Conservation (phyloP, 2,113 vertebrate genomes). For the Sisor rabdophorus region DNA sequence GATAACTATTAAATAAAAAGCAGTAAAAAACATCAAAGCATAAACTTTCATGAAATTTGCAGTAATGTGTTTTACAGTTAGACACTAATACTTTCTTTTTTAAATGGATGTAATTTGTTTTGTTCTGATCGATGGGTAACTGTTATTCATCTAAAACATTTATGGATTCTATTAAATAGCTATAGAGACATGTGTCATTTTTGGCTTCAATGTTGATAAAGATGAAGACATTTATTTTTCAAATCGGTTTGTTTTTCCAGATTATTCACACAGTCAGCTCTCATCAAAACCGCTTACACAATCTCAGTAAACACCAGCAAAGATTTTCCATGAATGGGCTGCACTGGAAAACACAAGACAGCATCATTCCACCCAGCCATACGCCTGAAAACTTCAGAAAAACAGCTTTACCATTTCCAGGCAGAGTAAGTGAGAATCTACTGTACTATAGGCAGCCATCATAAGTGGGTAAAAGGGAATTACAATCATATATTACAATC, state of each 20-base stretch:
- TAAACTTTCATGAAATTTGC: neutral
- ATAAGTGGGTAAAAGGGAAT: neutral
- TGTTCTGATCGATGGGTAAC: neutral
- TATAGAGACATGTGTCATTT: neutral
- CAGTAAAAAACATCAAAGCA: neutral
- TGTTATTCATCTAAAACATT: neutral
- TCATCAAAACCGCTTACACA: conserved; percentile 66
- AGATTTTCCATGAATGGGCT: conserved; percentile 71
- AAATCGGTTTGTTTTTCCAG: conserved; percentile 46
- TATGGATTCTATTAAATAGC: neutral
- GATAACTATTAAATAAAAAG: neutral
- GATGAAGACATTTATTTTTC: neutral
- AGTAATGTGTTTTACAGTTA: neutral
- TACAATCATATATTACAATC: too few species aligned
- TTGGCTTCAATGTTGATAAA: neutral
- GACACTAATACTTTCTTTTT: neutral
- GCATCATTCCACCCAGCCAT: conserved; percentile 96
- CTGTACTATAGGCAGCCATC: neutral
- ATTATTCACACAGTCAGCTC: conserved; percentile 60
- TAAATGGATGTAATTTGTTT: neutral
- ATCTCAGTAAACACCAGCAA: conserved; percentile 67
- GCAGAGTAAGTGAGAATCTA: conserved; percentile 78
- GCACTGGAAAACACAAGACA: conserved; percentile 88
- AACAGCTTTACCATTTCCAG: conserved; percentile 90
- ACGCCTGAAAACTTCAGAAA: conserved; percentile 91